A percentile compares a stretch with the other conserved stretches of the same genome.
These are phyloP conservation scores for Onychostruthus taczanowskii DNA, from an alignment of 2,113 vertebrate species.

Conservation along the genomic window DNA sequence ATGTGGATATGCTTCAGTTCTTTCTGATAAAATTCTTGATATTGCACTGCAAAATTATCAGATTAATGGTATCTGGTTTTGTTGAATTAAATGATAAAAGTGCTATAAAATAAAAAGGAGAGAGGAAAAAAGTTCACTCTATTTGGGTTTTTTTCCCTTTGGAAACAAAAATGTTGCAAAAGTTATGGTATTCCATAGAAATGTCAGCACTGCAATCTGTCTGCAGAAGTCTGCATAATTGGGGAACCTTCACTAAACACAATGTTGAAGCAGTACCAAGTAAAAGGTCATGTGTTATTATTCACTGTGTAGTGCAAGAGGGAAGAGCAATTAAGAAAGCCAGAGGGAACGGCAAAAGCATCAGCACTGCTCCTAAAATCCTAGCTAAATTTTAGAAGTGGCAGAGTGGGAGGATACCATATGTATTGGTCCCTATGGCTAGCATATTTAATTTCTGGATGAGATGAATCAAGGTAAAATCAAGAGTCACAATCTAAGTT, in stretches of 20 bases:
- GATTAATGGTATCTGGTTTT: slow-evolving; percentile 13
- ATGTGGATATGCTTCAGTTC: slow-evolving; percentile 32
- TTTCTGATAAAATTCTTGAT: slow-evolving; percentile 31
- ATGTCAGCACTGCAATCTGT: slow-evolving; percentile 34
- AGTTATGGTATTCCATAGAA: slow-evolving; percentile 12
- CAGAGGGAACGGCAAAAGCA: slow-evolving; percentile 27
- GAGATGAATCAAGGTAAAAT: neutral
- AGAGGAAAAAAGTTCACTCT: neutral
- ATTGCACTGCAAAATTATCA: neutral
- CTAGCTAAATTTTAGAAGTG: slow-evolving; percentile 14
- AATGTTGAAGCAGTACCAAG: slow-evolving; percentile 10
- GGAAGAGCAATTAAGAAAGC: slow-evolving; percentile 37
- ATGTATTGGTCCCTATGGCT: neutral
- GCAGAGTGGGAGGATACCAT: slow-evolving; percentile 28
- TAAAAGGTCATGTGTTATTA: slow-evolving; percentile 45
- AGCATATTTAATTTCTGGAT: slow-evolving; percentile 1
- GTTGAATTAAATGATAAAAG: neutral
- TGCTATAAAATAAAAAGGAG: neutral
- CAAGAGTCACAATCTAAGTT: neutral
- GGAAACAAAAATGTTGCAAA: slow-evolving; percentile 28
- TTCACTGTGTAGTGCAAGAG: slow-evolving; percentile 26
- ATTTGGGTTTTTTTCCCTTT: neutral
- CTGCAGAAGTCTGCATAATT: slow-evolving; percentile 37
- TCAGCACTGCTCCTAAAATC: neutral
- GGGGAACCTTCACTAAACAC: slow-evolving; percentile 27